These are phyloP conservation scores for Sitophilus oryzae DNA, from an alignment of 1,140 invertebrate species.

Conservation along the genomic window DNA sequence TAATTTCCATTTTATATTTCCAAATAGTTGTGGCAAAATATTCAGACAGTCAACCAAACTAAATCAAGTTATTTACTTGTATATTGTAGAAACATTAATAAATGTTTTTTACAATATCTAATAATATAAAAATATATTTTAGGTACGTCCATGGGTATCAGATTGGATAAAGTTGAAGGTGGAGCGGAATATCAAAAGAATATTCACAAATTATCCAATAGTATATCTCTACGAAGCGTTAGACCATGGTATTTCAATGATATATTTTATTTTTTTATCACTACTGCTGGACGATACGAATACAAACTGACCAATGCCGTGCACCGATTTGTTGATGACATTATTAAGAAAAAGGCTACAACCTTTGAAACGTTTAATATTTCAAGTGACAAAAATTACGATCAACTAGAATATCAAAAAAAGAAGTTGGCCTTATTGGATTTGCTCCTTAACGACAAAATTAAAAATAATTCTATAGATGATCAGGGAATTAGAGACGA, in stretches of 20 bases:
- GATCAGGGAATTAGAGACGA: slow-evolving; percentile 69
- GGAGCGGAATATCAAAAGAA: background rate
- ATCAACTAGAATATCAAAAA: slow-evolving; percentile 35
- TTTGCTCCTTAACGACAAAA: slow-evolving; percentile 58
- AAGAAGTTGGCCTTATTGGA: slow-evolving; percentile 73
- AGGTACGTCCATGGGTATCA: background rate
- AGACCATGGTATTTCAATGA: slow-evolving; percentile 54
- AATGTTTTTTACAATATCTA: too few relatives aligned
- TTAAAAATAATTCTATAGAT: slow-evolving; percentile 48
- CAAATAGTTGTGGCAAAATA: too few relatives aligned
- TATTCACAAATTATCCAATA: background rate
- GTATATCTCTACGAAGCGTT: slow-evolving; percentile 42
- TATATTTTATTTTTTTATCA: slow-evolving; percentile 49
- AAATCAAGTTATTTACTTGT: too few relatives aligned
- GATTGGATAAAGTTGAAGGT: background rate
- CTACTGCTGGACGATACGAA: slow-evolving; percentile 46
- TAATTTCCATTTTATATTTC: too few relatives aligned
- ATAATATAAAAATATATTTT: too few relatives aligned
- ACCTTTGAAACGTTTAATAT: slow-evolving; percentile 20
- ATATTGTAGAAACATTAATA: too few relatives aligned
- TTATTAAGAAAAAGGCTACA: slow-evolving; percentile 27
- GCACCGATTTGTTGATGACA: slow-evolving; percentile 55
- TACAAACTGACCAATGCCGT: slow-evolving; percentile 49
- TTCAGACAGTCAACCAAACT: too few relatives aligned
- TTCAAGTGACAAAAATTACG: background rate